Conservation (phyloP, 1,140 invertebrate genomes). For the Carposina sasakii region DNA sequence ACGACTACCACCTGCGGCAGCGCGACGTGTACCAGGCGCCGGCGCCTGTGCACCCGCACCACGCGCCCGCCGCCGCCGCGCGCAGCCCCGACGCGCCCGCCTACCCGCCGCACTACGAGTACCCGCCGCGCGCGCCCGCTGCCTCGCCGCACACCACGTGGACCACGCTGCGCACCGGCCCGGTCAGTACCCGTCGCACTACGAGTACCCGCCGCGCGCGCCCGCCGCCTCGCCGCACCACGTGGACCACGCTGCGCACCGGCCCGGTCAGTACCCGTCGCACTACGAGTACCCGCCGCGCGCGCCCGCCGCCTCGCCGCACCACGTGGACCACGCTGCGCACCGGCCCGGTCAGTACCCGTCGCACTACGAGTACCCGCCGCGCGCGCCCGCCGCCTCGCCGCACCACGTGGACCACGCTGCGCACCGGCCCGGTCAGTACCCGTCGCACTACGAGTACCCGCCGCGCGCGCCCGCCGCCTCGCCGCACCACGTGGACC, state of each 20-base stretch:
- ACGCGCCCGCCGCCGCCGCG: slow-evolving; percentile 42
- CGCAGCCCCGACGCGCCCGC: slow-evolving; percentile 40
- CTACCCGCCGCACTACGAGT: slow-evolving; percentile 35
- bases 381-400: slow-evolving; percentile 26
- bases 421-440: slow-evolving; percentile 52
- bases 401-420: slow-evolving; percentile 17
- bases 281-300: neutral
- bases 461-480: slow-evolving; percentile 29
- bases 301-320: slow-evolving; percentile 21
- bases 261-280: no score
- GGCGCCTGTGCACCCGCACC: slow-evolving; percentile 39
- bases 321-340: slow-evolving; percentile 27
- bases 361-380: no score
- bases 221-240: slow-evolving; percentile 19
- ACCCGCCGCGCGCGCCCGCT: slow-evolving; percentile 47
- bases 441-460: slow-evolving; percentile 56
- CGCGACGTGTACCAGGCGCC: slow-evolving; percentile 57
- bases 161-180: no score
- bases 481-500: slow-evolving; percentile 14
- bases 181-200: no score
- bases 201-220: slow-evolving; percentile 4
- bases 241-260: no score
- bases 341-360: no score
- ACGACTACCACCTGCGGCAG: slow-evolving; percentile 62
- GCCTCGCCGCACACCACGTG: slow-evolving; percentile 59